Percentiles rank a stretch among this genome's conserved stretches.
These are phyloP conservation scores for Lampropteryx suffumata DNA, from an alignment of 2,888 invertebrate species.

Conservation along the genomic window DNA sequence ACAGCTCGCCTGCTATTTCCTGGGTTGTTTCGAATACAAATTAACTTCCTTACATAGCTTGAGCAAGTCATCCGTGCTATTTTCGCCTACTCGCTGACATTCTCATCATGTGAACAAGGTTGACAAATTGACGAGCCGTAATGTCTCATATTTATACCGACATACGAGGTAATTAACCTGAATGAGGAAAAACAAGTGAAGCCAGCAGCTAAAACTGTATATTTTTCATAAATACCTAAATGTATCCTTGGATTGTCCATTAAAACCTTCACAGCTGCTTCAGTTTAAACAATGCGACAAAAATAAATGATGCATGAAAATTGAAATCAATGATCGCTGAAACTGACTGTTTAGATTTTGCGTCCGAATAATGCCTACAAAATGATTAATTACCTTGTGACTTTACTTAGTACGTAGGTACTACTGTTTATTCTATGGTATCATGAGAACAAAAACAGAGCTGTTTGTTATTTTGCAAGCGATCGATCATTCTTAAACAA, in stretches of 20 bases:
- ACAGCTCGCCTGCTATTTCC: constrained; percentile 2
- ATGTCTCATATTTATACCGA: constrained; percentile 36
- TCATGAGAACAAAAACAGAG: constrained; percentile 18
- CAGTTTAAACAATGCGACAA: too few species aligned
- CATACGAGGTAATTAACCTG: constrained; percentile 19
- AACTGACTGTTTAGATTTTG: too few species aligned
- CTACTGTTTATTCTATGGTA: constrained; percentile 3
- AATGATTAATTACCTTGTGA: too few species aligned
- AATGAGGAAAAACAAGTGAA: background rate
- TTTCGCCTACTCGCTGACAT: constrained; percentile 34
- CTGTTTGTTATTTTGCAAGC: constrained; percentile 37
- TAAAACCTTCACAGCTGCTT: too few species aligned
- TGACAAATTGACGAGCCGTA: constrained; percentile 41
- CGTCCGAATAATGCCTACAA: too few species aligned
- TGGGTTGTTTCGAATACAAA: constrained; percentile 17
- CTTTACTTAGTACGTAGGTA: too few species aligned
- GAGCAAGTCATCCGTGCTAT: constrained; percentile 14
- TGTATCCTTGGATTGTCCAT: too few species aligned
- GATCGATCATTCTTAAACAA: constrained; percentile 39
- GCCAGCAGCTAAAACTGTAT: too few species aligned
- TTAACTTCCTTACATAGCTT: constrained; percentile 16
- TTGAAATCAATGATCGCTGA: too few species aligned
- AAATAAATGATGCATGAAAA: too few species aligned
- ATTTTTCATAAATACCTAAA: too few species aligned
- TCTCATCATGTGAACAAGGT: constrained; percentile 41